A percentile compares a stretch with the other conserved stretches of the same genome.
Evolutionary conservation across 1,140 invertebrate genomes (phyloP).

Genomic region (Conus ventricosus): DNA sequence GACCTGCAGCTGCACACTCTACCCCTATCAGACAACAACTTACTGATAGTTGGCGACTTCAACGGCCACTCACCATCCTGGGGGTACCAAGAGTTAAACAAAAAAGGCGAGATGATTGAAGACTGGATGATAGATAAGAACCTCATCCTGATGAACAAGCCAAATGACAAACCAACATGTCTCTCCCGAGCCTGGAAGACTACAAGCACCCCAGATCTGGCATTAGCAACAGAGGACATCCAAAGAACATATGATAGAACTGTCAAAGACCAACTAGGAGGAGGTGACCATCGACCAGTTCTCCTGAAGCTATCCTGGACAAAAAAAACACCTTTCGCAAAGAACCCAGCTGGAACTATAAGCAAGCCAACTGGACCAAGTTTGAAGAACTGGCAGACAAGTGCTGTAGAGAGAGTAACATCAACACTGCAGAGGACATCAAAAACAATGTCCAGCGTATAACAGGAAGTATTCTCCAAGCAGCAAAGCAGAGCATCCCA

Average conservation of each 20-base stretch:
- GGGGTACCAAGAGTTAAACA: constrained; percentile 39
- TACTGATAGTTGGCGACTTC: background rate
- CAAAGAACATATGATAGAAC: background rate
- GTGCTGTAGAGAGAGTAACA: too few relatives aligned
- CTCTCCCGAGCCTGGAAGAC: background rate
- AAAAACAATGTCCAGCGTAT: too few relatives aligned
- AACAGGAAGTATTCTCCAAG: too few relatives aligned
- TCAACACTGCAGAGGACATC: too few relatives aligned
- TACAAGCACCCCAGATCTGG: constrained; percentile 37
- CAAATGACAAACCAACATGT: too few relatives aligned
- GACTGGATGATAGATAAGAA: too few relatives aligned
- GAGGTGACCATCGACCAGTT: background rate
- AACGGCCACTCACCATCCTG: constrained; percentile 37
- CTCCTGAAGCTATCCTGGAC: background rate
- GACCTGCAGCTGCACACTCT: background rate
- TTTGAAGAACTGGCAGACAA: too few relatives aligned
- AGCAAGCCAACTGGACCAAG: too few relatives aligned
- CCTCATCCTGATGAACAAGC: too few relatives aligned
- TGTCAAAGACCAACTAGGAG: background rate
- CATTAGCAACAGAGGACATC: constrained; percentile 16
- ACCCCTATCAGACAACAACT: background rate
- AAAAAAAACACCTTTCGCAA: background rate
- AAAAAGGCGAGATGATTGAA: too few relatives aligned
- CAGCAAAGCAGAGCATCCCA: too few relatives aligned
- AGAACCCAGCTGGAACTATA: background rate